Conservation (phyloP, 2,797 vertebrate species). For the Sphenodon punctatus region DNA sequence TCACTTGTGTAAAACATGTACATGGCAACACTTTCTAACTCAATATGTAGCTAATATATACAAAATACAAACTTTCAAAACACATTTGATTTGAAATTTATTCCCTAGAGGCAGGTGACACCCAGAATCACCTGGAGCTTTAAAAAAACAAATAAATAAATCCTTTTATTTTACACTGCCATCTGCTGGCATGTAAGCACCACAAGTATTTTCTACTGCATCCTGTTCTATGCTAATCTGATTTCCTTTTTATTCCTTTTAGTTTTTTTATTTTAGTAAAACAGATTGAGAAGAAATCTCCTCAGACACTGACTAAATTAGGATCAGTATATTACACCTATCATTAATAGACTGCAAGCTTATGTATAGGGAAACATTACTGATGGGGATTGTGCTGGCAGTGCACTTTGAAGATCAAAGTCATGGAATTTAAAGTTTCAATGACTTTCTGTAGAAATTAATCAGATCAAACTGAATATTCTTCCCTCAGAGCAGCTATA, state of each 20-base stretch:
- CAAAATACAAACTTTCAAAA: background rate
- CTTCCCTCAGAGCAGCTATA: background rate
- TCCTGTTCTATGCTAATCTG: background rate
- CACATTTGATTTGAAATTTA: background rate
- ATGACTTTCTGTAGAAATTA: background rate
- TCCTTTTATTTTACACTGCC: constrained; percentile 27
- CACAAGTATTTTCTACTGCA: background rate
- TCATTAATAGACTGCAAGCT: background rate
- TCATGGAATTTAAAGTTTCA: background rate
- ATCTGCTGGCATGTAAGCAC: constrained; percentile 51
- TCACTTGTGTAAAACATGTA: background rate
- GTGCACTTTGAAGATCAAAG: background rate
- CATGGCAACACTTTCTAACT: background rate
- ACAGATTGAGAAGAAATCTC: background rate
- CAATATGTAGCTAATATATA: background rate
- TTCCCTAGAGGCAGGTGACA: background rate
- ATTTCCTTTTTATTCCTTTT: background rate
- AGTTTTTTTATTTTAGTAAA: background rate
- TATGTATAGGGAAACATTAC: background rate
- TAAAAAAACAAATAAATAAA: background rate
- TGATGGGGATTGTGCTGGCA: no score
- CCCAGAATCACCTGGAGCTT: fast-evolving
- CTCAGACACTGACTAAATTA: background rate
- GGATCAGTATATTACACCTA: background rate
- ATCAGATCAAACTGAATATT: background rate